Base-by-base conservation (phyloP, 2,113 vertebrate genomes). In the Mellivora capensis region DNA sequence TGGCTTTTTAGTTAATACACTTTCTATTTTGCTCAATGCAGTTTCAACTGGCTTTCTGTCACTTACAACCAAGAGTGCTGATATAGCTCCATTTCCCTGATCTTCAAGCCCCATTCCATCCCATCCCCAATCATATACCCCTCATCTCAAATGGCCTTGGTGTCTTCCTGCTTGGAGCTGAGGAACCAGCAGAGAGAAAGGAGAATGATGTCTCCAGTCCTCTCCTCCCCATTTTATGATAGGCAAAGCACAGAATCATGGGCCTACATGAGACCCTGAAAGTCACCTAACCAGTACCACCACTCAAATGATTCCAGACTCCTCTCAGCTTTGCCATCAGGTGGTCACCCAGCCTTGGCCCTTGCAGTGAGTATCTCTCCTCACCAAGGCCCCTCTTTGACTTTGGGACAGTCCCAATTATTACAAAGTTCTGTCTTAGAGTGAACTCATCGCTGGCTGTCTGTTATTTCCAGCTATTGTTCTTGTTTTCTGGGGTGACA, bases 31-130 rank as follows among this genome's bases (percentile, higher is more conserved):
- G 74, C 34, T 21, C 54, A 47, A 62, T 57, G 37, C 4, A 39
- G 49, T 64, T 80, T 93, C 87, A 59, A 7, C 69, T 91, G 79
- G 69, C 25, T 89, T 91, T 97, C 52, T 95, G 72, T 93, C 67
- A 42, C 39, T 95, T 89, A 27, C 29, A 71, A 67, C 57, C 39
- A 71, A 91, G 25, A 37, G 27, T 25, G 74, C 57, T 59, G 34
- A 54, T n/a, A 25, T 2, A 83, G 29, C 15, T 42, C 62, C 47
- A 6, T 90, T 93, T 88, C 52, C 67, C 39, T 37, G 44, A 74
- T 42, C 49, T 39, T 37, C 25, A 94, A 97, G 62, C 34, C 37
- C 54, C n/a, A 27, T 20, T 21, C 27, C 47, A 85, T 61, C 17
- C 37, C 25, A 23, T 90, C 64, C 81, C 83, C 39, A 42, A 59